phyloP scores from a whole-genome alignment of 2,797 vertebrate genomes.

The Chlorospingus semifuscus region DNA sequence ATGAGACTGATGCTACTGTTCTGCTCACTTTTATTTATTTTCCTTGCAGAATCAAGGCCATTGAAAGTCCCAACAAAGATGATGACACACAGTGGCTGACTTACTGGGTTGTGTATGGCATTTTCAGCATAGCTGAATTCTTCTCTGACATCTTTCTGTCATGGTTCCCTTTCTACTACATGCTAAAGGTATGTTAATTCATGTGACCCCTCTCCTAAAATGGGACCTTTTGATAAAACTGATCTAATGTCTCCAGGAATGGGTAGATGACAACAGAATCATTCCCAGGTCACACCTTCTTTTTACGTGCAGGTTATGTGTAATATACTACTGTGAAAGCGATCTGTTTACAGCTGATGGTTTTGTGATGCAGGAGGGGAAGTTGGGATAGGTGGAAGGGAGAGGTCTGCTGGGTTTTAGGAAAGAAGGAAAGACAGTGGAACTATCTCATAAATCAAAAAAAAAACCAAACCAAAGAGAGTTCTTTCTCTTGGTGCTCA shows the following conservation, averaged over 20 bases:
- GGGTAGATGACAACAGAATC: not conserved
- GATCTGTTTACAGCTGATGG: not conserved
- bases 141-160: conserved; percentile 96
- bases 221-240: not conserved
- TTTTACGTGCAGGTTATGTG: not conserved
- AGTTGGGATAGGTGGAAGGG: not conserved
- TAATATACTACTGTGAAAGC: not conserved
- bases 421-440: not conserved
- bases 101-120: conserved; percentile 97
- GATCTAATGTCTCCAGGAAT: not conserved
- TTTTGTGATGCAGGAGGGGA: not conserved
- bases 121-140: conserved; percentile 96
- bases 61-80: conserved; percentile 94
- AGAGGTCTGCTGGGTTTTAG: not conserved
- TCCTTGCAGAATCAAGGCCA: conserved; percentile 92
- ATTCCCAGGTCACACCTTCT: not conserved
- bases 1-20: not conserved
- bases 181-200: conserved; percentile 85
- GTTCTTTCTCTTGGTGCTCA: not conserved
- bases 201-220: not conserved
- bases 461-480: not conserved
- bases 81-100: conserved; percentile 98
- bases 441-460: not conserved
- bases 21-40: conserved; percentile 1
- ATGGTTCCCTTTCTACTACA: conserved; percentile 98